Base-by-base conservation (phyloP, 2,797 vertebrate genomes). In the Sorex maritimensis region DNA sequence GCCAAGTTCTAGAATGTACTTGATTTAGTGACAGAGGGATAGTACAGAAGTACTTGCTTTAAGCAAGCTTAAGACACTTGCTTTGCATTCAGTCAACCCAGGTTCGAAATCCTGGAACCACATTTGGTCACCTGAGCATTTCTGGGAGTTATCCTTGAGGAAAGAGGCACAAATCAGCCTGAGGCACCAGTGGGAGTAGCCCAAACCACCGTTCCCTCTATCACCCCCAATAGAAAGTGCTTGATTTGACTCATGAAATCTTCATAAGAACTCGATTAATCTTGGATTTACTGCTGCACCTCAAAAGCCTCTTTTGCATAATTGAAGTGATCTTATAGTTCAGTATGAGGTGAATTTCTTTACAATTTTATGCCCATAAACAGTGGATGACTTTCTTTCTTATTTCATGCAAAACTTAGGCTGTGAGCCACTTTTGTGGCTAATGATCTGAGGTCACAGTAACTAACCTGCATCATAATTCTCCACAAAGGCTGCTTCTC, bases 221-320 rank as follows among this genome's bases (percentile, higher is more conserved):
- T 15, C 19, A 61, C 21, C 58, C 19, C 21, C 17, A 26, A 26
- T 4, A 74, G 58, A 74, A 80, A 80, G 83, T 24, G 61, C 79
- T 72, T 85, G 49, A 52, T 63, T 74, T 91, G 67, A 65, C 11
- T 73, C 81, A n/a, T 6, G 82, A 73, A 75, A 58, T 88, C 41
- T 91, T 95, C 52, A 52, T 41, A 77, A 69, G 81, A 90, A 81
- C 44, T 81, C 65, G 21, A 91, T 86, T 81, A 83, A 81, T 91
- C 14, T 2, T 63, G 85, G 21, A 38, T 55, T 86, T 82, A 68
- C 46, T 24, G 10, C 11, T 41, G 10, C 15, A 21, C 0, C 41
- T 11, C 41, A 38, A 12, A 46, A 38, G 49, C 77, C 44, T 13
- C 23, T 44, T 46, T 41, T 93, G 44, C 5, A 12, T 49, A 21